Conservation (phyloP, 2,113 vertebrate species). For the Semicossyphus pulcher region DNA sequence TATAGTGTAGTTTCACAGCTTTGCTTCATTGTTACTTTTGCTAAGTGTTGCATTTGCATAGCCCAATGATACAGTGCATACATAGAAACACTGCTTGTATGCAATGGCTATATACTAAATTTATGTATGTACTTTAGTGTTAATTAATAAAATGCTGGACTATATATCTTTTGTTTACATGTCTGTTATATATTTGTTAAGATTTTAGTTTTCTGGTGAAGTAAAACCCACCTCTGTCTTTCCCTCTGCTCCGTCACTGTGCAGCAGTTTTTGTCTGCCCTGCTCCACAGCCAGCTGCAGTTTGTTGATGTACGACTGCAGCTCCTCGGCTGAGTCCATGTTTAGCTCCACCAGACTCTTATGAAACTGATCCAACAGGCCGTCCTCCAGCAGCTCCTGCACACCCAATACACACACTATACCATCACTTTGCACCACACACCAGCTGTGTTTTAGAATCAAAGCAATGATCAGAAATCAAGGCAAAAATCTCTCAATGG, state of each 20-base stretch:
- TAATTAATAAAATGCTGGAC: too few relatives aligned
- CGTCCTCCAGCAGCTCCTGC: slow-evolving; percentile 84
- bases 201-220: too few relatives aligned
- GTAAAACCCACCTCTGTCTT: slow-evolving; percentile 86
- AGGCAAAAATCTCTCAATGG: not conserved
- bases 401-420: slow-evolving; percentile 43
- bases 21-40: not conserved
- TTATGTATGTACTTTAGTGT: too few relatives aligned
- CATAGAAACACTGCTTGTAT: too few relatives aligned
- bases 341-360: slow-evolving; percentile 94
- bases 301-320: slow-evolving; percentile 97
- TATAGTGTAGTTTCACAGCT: not conserved
- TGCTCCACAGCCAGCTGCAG: slow-evolving; percentile 91
- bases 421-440: not conserved
- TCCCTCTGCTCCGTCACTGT: slow-evolving; percentile 88
- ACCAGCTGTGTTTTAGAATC: not conserved
- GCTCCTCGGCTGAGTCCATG: slow-evolving; percentile 97
- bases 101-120: too few relatives aligned
- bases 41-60: not conserved
- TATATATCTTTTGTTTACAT: too few relatives aligned
- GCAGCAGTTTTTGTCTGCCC: slow-evolving; percentile 89
- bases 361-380: slow-evolving; percentile 89
- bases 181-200: not conserved
- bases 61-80: not conserved
- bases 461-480: not conserved